These are phyloP conservation scores for Diorhabda sublineata DNA, from an alignment of 1,140 invertebrate species.

Conservation along the genomic window DNA sequence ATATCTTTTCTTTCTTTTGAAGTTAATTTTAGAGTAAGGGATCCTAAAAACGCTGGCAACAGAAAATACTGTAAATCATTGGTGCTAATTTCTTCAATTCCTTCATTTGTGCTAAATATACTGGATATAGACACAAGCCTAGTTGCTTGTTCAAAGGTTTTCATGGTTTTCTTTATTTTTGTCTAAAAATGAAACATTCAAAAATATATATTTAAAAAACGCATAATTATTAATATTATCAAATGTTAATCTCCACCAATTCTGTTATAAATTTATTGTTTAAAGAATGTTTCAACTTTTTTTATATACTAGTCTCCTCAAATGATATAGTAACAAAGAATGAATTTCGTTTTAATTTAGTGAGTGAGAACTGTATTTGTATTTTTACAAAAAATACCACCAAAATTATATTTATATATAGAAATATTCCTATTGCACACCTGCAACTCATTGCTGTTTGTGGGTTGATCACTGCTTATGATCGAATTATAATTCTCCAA, in stretches of 20 bases:
- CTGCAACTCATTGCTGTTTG: slow-evolving; percentile 58
- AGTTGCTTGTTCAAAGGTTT: slow-evolving; percentile 72
- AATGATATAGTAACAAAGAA: too few relatives aligned
- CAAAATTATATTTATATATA: slow-evolving; percentile 1
- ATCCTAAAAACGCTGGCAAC: slow-evolving; percentile 77
- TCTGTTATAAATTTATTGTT: too few relatives aligned
- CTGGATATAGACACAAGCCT: slow-evolving; percentile 69
- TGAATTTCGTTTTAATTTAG: background rate
- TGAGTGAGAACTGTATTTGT: slow-evolving; percentile 10
- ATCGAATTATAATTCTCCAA: slow-evolving; percentile 57
- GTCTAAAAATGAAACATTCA: slow-evolving; percentile 15
- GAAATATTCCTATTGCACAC: slow-evolving; percentile 42
- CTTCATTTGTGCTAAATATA: slow-evolving; percentile 87
- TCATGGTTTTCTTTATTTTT: slow-evolving; percentile 62
- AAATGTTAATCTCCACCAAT: too few relatives aligned
- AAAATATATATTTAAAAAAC: too few relatives aligned
- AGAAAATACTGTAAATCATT: slow-evolving; percentile 80
- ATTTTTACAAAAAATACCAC: background rate
- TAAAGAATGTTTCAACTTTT: too few relatives aligned
- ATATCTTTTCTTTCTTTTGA: slow-evolving; percentile 61
- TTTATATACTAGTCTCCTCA: too few relatives aligned
- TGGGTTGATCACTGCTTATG: slow-evolving; percentile 54
- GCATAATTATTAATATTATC: too few relatives aligned
- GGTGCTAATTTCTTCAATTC: slow-evolving; percentile 79
- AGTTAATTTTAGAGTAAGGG: slow-evolving; percentile 66